phyloP scores from a whole-genome alignment of 30 jellyfish, hydroid and myxozoan species.

The Cassiopea xamachana region DNA sequence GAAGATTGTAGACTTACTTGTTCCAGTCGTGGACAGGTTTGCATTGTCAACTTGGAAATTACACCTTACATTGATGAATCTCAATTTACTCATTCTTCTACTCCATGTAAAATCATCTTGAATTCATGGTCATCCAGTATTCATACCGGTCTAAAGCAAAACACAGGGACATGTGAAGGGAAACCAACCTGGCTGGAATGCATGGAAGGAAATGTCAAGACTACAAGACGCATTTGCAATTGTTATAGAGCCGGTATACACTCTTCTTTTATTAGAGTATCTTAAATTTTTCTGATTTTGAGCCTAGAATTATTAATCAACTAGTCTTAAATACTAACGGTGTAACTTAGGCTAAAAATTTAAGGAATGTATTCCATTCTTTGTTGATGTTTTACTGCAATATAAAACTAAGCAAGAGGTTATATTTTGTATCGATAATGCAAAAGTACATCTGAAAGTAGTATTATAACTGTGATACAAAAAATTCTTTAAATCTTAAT shows the following conservation, averaged over 20 bases:
- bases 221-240: slow-evolving; percentile 26
- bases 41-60: background rate
- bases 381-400: too few relatives aligned
- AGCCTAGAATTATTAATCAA: too few relatives aligned
- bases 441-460: too few relatives aligned
- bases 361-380: too few relatives aligned
- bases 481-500: too few relatives aligned
- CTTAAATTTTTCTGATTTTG: too few relatives aligned
- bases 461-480: too few relatives aligned
- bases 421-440: too few relatives aligned
- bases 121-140: slow-evolving; percentile 3
- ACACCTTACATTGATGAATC: background rate
- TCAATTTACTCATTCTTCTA: background rate
- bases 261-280: background rate
- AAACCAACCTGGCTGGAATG: slow-evolving; percentile 11
- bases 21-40: slow-evolving; percentile 11
- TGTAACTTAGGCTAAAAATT: too few relatives aligned
- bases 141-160: background rate
- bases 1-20: slow-evolving; percentile 17
- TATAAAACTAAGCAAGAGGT: too few relatives aligned
- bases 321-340: too few relatives aligned
- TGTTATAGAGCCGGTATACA: slow-evolving; percentile 9
- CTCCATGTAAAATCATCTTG: background rate
- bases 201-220: background rate
- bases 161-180: slow-evolving; percentile 21